Percentiles rank a stretch among this genome's conserved stretches.
phyloP scores from a whole-genome alignment of 2,888 invertebrate species.

The Hecatera dysodea region DNA sequence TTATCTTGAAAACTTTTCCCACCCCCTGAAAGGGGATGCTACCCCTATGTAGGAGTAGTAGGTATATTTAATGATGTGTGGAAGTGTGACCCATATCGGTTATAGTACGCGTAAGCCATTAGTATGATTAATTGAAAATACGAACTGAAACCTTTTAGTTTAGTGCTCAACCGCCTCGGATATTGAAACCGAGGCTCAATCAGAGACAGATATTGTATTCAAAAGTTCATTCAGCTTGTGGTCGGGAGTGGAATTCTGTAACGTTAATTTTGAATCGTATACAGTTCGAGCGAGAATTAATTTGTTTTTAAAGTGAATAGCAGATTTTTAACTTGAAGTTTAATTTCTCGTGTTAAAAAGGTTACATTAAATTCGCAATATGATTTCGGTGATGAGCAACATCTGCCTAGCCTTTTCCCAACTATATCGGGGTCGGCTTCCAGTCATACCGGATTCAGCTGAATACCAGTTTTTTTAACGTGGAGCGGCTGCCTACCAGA shows the following conservation, averaged over 20 bases:
- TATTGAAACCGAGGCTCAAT: constrained; percentile 20
- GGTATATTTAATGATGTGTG: constrained; percentile 24
- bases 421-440: too few species aligned
- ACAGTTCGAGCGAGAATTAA: too few species aligned
- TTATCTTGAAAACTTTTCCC: constrained; percentile 6
- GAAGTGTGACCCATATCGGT: constrained; percentile 49
- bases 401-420: too few species aligned
- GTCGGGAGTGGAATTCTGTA: not conserved
- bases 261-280: not conserved
- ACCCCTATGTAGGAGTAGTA: not conserved
- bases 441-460: too few species aligned
- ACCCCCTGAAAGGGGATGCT: not conserved
- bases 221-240: not conserved
- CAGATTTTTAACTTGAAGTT: too few species aligned
- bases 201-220: not conserved
- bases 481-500: too few species aligned
- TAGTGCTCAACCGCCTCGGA: constrained; percentile 12
- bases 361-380: too few species aligned
- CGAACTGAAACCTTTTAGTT: constrained; percentile 25
- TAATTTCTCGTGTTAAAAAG: too few species aligned
- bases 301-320: too few species aligned
- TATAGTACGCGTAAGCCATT: constrained; percentile 31
- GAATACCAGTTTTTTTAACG: too few species aligned
- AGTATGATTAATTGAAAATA: constrained; percentile 56
- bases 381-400: too few species aligned